These are phyloP conservation scores for Gulo gulo DNA, from an alignment of 2,113 vertebrate species.

Conservation along the genomic window DNA sequence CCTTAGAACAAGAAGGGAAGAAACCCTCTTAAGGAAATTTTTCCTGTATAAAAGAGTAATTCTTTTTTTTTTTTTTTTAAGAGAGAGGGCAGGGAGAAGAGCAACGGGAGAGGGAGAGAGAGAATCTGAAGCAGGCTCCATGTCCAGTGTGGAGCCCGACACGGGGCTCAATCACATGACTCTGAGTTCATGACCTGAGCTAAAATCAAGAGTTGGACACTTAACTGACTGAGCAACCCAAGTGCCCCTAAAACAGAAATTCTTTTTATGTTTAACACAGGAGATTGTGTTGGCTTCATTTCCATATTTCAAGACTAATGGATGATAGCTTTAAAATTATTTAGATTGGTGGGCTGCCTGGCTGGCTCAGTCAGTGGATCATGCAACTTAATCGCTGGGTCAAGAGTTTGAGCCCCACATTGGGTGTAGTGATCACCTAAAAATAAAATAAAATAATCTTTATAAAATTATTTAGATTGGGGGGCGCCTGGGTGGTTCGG, in stretches of 20 bases:
- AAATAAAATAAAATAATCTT: background rate
- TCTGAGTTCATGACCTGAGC: no score
- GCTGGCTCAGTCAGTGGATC: background rate
- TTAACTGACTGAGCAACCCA: no score
- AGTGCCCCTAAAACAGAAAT: background rate
- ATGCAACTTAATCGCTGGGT: background rate
- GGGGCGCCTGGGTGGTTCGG: no score
- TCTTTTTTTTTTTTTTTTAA: background rate
- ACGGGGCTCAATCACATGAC: no score
- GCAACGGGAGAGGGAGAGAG: no score
- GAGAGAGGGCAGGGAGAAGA: no score
- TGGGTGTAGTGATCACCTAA: background rate
- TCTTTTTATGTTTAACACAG: background rate
- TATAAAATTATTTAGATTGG: background rate
- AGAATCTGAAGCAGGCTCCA: no score
- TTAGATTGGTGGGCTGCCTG: background rate
- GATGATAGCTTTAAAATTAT: constrained; percentile 14
- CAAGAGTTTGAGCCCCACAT: background rate
- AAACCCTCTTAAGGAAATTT: background rate
- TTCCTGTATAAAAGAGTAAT: background rate
- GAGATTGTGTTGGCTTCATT: background rate
- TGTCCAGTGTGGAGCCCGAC: no score
- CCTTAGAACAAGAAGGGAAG: background rate
- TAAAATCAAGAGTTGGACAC: no score
- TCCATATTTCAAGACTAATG: constrained; percentile 17